Conservation (phyloP, 2,888 invertebrate genomes). For the Harpalus rubripes region DNA sequence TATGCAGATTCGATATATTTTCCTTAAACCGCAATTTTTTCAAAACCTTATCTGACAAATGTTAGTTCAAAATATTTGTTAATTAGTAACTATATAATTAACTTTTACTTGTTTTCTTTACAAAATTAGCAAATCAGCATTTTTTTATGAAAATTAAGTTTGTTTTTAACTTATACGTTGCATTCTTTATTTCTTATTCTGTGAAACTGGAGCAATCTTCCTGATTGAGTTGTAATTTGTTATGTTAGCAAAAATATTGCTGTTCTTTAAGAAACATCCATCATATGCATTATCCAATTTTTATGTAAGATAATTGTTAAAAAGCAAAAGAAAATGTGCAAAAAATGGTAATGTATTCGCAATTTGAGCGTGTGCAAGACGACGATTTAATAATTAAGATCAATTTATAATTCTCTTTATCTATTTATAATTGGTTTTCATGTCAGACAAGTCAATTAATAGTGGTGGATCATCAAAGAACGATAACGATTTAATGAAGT, state of each 20-base stretch:
- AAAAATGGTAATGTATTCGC: constrained; percentile 11
- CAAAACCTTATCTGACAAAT: too few relatives aligned
- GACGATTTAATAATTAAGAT: constrained; percentile 44
- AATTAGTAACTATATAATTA: too few relatives aligned
- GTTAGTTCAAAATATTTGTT: too few relatives aligned
- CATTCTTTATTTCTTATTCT: not conserved
- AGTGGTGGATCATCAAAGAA: constrained; percentile 36
- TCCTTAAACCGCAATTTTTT: too few relatives aligned
- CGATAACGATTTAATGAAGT: constrained; percentile 45
- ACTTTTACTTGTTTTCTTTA: too few relatives aligned
- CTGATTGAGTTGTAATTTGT: not conserved
- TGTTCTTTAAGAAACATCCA: not conserved
- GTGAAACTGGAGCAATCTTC: not conserved
- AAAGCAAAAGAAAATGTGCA: too few relatives aligned
- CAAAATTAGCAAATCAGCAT: too few relatives aligned
- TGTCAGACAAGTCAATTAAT: constrained; percentile 48
- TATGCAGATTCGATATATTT: too few relatives aligned
- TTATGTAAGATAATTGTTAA: constrained; percentile 8
- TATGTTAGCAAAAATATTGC: not conserved
- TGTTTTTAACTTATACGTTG: not conserved
- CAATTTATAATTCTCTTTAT: constrained; percentile 52
- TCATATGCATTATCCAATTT: not conserved
- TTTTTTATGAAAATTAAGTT: too few relatives aligned
- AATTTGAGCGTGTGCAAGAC: constrained; percentile 14
- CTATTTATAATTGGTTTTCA: constrained; percentile 51